These are phyloP conservation scores for Neosalanx taihuensis DNA, from an alignment of 2,797 vertebrate species.

Conservation along the genomic window DNA sequence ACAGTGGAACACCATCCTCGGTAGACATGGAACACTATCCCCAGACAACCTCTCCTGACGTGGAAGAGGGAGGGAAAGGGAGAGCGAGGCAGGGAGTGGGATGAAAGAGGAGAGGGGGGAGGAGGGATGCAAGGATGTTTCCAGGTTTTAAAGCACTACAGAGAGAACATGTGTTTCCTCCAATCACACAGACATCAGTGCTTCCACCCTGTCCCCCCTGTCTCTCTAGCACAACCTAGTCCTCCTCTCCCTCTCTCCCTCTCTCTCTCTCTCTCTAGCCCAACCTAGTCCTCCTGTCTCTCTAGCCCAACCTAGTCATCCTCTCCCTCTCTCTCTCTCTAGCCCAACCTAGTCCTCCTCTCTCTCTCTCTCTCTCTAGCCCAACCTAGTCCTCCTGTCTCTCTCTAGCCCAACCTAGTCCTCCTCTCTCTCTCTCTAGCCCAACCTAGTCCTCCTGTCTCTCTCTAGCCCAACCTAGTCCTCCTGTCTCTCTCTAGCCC, in stretches of 20 bases:
- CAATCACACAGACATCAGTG: background rate
- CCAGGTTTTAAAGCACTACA: background rate
- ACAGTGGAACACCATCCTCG: slow-evolving; percentile 12
- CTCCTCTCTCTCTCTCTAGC: background rate
- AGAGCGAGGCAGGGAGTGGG: slow-evolving; percentile 2
- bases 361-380: background rate
- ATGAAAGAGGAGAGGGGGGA: slow-evolving; percentile 2
- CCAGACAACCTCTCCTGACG: slow-evolving; percentile 4
- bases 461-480: background rate
- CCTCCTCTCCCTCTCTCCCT: background rate
- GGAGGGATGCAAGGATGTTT: slow-evolving; percentile 4
- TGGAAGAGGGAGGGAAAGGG: background rate
- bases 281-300: background rate
- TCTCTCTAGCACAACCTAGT: background rate
- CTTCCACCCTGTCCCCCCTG: background rate
- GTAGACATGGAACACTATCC: slow-evolving; percentile 4
- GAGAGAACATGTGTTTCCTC: background rate
- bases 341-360: background rate
- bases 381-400: background rate
- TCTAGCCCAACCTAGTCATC: background rate
- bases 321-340: background rate
- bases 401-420: background rate
- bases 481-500: background rate
- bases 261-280: background rate
- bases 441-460: background rate